Evolutionary conservation across 2,113 vertebrate species (phyloP).

Genomic region (Xerus inauris): DNA sequence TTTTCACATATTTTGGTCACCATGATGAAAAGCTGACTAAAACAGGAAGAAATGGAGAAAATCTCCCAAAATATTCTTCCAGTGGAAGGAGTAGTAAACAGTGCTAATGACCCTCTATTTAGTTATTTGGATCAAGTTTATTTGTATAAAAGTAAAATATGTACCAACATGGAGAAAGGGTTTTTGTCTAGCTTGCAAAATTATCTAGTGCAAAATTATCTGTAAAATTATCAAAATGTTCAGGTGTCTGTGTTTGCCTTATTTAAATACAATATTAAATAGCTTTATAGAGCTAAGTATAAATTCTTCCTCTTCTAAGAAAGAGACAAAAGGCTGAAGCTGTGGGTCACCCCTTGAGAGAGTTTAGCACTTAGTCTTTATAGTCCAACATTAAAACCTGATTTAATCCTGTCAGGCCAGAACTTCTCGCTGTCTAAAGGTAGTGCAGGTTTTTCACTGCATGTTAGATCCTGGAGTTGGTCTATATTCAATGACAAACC

Average conservation of each 20-base stretch:
- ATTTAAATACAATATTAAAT: neutral
- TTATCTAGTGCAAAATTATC: no score
- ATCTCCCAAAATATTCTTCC: neutral
- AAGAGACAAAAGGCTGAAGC: neutral
- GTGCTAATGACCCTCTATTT: neutral
- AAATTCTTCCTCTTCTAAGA: neutral
- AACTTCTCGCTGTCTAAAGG: no score
- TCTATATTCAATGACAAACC: neutral
- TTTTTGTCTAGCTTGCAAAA: neutral
- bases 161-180: neutral
- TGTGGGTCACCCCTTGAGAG: neutral
- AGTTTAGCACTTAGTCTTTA: neutral
- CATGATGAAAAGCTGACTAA: no score
- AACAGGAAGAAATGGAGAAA: neutral
- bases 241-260: neutral
- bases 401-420: neutral
- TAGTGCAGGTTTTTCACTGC: neutral
- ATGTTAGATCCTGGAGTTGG: no score
- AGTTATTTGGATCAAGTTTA: neutral
- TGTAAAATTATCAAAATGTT: no score
- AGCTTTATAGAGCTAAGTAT: neutral
- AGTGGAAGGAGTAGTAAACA: neutral
- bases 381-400: fast-evolving
- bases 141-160: neutral
- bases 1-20: no score